Evolutionary conservation across 2,888 invertebrate genomes (phyloP), one percentile per base, ranked within the genome.

Genomic region (Penaeus monodon): DNA sequence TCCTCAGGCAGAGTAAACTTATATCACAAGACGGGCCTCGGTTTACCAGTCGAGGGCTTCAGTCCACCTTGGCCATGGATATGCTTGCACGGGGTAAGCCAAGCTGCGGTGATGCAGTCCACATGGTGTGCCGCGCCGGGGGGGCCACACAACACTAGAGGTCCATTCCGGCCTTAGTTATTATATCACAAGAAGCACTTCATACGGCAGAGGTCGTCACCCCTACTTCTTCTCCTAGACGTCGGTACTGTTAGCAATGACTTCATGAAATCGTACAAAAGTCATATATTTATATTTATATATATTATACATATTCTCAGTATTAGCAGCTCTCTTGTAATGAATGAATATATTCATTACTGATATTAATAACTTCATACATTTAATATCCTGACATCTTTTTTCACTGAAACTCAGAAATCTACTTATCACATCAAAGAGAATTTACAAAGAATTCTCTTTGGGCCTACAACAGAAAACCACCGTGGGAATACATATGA

Each of bases 341-440:
- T 81, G 38, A 81, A 81, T 81, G 38, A 81, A 70, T 57, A 82
- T 49, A 57, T 70, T 83, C 80, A 87, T 87, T 83, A 83, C 79
- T 68, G 85, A 85, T 85, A 85, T 79, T 66, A 70, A 85, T 65
- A 85, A 85, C 85, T 79, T 79, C 70, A 84, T 29, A 57, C 70
- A 85, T 79, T 70, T 57, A 85, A 33, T 82, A 73, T 82, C 81
- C 63, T 82, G 81, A 57, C 78, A 64, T 78, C 78, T 79, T 78
- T 79, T 83, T 73, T 79, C 82, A 87, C 83, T 82, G 79, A 84
- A 87, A 87, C 86, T 87, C 86, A 87, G 86, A 87, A 87, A 87
- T 87, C 86, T 87, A 87, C 86, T 70, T 87, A 87, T 87, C 86
- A 87, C 86, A 87, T 83, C 86, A 87, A 87, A 87, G 86, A 83